Percentiles rank a stretch among this genome's conserved stretches.
phyloP scores from a whole-genome alignment of 2,113 vertebrate genomes.

The Origma solitaria region DNA sequence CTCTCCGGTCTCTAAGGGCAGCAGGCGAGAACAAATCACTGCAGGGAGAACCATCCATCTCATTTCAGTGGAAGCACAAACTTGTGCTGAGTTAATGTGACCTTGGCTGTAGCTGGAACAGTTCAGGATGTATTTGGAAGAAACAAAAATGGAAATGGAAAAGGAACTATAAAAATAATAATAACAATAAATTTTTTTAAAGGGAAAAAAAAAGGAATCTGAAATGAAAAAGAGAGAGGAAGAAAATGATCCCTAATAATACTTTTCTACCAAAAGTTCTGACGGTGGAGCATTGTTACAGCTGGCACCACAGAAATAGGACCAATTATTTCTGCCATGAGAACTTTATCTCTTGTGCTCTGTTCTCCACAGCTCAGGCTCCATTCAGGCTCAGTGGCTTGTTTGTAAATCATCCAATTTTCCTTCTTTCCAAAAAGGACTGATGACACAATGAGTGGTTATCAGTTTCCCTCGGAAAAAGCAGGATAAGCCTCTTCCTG shows the following conservation, averaged over 20 bases:
- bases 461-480: neutral
- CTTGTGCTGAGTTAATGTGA: neutral
- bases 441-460: neutral
- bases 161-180: neutral
- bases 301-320: neutral
- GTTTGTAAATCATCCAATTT: neutral
- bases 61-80: neutral
- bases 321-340: neutral
- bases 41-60: neutral
- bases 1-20: neutral
- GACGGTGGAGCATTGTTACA: neutral
- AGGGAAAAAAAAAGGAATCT: accelerated
- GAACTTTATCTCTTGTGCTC: neutral
- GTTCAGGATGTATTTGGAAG: neutral
- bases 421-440: neutral
- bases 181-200: too few species aligned
- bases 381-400: neutral
- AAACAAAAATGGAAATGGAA: neutral
- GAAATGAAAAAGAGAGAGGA: neutral
- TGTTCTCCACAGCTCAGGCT: neutral
- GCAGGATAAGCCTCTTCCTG: neutral
- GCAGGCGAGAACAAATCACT: neutral
- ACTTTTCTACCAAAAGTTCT: neutral
- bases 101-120: neutral
- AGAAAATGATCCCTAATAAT: neutral